Evolutionary conservation across 2,888 invertebrate species (phyloP), one percentile per base, ranked within the genome.

Genomic region (Cepaea hortensis): DNA sequence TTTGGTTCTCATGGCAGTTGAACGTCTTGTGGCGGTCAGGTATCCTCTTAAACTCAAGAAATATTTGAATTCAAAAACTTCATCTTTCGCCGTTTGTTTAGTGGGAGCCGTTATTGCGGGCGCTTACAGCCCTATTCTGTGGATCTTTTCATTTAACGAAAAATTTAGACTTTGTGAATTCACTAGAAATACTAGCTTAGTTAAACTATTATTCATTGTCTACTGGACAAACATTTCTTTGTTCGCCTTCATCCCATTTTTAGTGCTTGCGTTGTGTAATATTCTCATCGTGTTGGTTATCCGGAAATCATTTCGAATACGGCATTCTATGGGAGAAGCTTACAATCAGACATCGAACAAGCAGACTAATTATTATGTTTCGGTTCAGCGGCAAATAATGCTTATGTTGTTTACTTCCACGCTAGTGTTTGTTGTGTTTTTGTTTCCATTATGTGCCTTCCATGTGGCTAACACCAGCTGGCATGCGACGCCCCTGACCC

Each of bases 391-490:
- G 3, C 89, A 90, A 85, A 87, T 90, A 13, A 88, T 87, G 79
- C 55, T 89, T n/a, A 89, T 90, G 89, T 77, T 90, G 61, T 85
- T 90, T 77, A 87, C 89, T 7, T 76, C 88, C 55, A 86, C 88
- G 3, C 72, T 89, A 5, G 88, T 88, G 15, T 90, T 90, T 76
- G 86, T 90, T 68, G 46, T 90, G n/a, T 85, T 90, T 23, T 86
- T 87, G 7, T 85, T 89, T 61, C 90, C 90, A 35, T 73, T 88
- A n/a, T 88, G 88, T 80, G 81, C 88, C 81, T 88, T 77, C 81
- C 55, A 79, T 35, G 83, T 90, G 72, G 82, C 86, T 6, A 81
- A 89, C 55, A 15, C 65, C 7, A 83, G 85, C 70, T 88, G 88
- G 89, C 15, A 48, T 0, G 83, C 85, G 35, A n/a, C 18, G 23